These are phyloP conservation scores for Oryzias javanicus DNA, from an alignment of 2,113 vertebrate species.

Conservation along the genomic window DNA sequence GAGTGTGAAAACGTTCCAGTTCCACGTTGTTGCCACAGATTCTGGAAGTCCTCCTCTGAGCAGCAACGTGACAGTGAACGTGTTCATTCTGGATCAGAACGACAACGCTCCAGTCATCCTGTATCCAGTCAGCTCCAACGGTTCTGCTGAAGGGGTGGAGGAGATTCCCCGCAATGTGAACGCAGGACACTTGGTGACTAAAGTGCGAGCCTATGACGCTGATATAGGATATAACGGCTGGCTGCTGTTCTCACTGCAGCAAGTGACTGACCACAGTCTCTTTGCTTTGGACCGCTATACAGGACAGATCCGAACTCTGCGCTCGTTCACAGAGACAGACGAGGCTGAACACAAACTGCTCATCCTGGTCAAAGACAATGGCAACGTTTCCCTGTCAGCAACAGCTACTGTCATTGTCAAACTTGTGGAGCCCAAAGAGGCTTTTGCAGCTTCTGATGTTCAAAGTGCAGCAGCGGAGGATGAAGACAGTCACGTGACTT, in stretches of 20 bases:
- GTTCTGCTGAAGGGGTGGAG: slow-evolving; percentile 1
- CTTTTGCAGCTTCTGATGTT: slow-evolving; percentile 11
- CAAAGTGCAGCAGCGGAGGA: background rate
- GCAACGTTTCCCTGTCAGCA: background rate
- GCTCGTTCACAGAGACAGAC: slow-evolving; percentile 2
- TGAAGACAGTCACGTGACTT: background rate
- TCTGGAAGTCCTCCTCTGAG: slow-evolving; percentile 3
- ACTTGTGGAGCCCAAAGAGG: slow-evolving; percentile 9
- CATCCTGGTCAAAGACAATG: slow-evolving; percentile 1
- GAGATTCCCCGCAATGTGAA: background rate
- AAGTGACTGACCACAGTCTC: background rate
- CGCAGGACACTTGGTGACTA: slow-evolving; percentile 1
- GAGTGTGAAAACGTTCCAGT: slow-evolving; percentile 44
- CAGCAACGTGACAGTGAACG: background rate
- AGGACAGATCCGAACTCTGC: background rate
- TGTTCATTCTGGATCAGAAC: slow-evolving; percentile 1
- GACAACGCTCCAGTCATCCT: background rate
- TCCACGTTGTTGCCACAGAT: slow-evolving; percentile 42
- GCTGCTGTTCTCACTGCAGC: background rate
- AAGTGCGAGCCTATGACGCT: background rate
- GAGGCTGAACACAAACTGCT: background rate
- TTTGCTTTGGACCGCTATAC: slow-evolving; percentile 1
- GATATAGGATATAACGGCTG: slow-evolving; percentile 2
- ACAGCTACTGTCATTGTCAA: slow-evolving; percentile 13
- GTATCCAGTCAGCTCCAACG: slow-evolving; percentile 1